These are phyloP conservation scores for Phallusia fumigata DNA, from an alignment of 23 tunicate genomes.

Conservation along the genomic window DNA sequence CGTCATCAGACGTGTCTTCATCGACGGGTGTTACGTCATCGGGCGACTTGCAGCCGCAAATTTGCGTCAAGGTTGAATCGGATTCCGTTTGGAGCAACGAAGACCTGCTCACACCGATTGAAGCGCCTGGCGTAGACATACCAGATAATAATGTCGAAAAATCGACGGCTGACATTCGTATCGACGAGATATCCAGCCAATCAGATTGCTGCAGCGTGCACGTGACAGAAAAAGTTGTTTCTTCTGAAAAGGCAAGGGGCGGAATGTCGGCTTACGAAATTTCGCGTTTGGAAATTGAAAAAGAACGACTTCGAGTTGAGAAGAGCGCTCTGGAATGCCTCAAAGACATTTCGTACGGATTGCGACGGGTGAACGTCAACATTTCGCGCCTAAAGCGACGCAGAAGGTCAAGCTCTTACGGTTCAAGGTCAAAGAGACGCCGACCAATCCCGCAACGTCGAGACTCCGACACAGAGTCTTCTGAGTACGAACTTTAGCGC, in stretches of 20 bases:
- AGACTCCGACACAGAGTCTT: neutral
- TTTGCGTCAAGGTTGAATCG: neutral
- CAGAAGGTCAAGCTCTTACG: neutral
- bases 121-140: neutral
- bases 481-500: neutral
- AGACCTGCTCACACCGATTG: neutral
- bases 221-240: neutral
- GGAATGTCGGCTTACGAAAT: neutral
- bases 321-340: neutral
- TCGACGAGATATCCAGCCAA: neutral
- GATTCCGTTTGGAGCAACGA: neutral
- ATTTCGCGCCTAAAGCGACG: neutral
- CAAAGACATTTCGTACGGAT: neutral
- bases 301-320: neutral
- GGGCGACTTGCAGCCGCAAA: neutral
- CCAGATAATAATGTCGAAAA: neutral
- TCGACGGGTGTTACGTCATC: neutral
- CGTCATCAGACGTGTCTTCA: neutral
- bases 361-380: neutral
- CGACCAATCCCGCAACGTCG: neutral
- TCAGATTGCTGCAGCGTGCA: neutral
- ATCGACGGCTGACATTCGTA: neutral
- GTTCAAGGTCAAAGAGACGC: neutral
- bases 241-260: neutral
- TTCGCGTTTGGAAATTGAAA: neutral